phyloP scores from a whole-genome alignment of 2,888 invertebrate species.

The Polyommatus icarus region DNA sequence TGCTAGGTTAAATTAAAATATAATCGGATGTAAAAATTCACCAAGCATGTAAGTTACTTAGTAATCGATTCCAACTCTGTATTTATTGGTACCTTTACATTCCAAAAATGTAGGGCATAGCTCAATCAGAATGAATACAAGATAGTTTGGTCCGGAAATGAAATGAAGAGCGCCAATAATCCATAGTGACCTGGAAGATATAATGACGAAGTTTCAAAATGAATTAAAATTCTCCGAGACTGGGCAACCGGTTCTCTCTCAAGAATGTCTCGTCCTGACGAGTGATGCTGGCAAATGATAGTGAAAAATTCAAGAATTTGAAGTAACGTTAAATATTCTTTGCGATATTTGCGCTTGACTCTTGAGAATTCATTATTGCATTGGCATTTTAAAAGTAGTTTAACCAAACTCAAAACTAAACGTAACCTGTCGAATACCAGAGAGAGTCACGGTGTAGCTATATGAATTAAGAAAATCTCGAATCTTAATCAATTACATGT shows the following conservation, averaged over 20 bases:
- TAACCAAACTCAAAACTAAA: background rate
- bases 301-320: background rate
- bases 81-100: background rate
- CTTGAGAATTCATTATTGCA: background rate
- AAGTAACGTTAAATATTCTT: background rate
- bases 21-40: background rate
- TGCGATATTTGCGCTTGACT: background rate
- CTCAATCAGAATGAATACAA: background rate
- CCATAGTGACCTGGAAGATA: background rate
- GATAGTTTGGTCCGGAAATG: background rate
- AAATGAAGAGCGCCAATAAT: background rate
- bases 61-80: background rate
- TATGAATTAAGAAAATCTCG: background rate
- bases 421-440: background rate
- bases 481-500: background rate
- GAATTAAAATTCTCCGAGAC: slow-evolving; percentile 5
- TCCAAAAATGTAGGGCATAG: background rate
- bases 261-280: slow-evolving; percentile 12
- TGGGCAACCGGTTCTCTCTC: background rate
- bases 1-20: background rate
- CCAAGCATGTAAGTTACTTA: background rate
- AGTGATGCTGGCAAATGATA: background rate
- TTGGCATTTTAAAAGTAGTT: background rate
- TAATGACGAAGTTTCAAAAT: slow-evolving; percentile 5
- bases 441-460: background rate